Conservation (phyloP, 2,888 invertebrate species). For the Apoda limacodes region DNA sequence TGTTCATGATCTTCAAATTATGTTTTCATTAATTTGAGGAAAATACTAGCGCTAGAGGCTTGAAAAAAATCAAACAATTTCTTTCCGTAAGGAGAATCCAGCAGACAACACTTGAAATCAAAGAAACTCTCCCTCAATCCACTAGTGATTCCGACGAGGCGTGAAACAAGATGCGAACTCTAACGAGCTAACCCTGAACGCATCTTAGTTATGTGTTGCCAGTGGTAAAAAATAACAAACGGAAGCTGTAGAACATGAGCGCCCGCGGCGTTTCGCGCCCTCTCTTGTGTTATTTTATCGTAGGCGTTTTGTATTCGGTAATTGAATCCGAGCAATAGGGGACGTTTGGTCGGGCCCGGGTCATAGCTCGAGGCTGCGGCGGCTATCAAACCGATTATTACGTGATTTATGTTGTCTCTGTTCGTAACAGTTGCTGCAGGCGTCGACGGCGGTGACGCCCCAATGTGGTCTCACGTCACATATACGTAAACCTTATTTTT, state of each 20-base stretch:
- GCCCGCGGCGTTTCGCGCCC: conserved; percentile 23
- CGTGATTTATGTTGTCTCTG: conserved; percentile 34
- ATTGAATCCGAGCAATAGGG: conserved; percentile 31
- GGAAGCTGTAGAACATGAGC: conserved; percentile 23
- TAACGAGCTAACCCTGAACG: conserved; percentile 45
- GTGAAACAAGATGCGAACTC: conserved; percentile 42
- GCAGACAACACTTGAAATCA: conserved; percentile 37
- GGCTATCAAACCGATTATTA: conserved; percentile 30
- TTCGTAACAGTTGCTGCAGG: conserved; percentile 26
- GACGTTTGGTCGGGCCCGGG: conserved; percentile 7
- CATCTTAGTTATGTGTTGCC: conserved; percentile 33
- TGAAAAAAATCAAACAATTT: conserved; percentile 42
- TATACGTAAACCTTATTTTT: too few relatives aligned
- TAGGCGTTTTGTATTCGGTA: conserved; percentile 29
- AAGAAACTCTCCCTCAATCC: conserved; percentile 38
- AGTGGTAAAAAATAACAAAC: conserved; percentile 32
- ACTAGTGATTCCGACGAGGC: conserved; percentile 32
- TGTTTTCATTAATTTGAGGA: conserved; percentile 44
- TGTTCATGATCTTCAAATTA: conserved; percentile 26
- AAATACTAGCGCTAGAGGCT: conserved; percentile 35
- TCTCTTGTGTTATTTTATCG: conserved; percentile 21
- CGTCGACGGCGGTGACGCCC: conserved; percentile 19
- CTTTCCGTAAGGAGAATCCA: conserved; percentile 33
- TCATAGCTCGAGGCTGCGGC: conserved; percentile 26
- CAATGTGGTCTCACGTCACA: conserved; percentile 16